Evolutionary conservation across 1,140 invertebrate species (phyloP).

Genomic region (Lamellibrachia luymesi): DNA sequence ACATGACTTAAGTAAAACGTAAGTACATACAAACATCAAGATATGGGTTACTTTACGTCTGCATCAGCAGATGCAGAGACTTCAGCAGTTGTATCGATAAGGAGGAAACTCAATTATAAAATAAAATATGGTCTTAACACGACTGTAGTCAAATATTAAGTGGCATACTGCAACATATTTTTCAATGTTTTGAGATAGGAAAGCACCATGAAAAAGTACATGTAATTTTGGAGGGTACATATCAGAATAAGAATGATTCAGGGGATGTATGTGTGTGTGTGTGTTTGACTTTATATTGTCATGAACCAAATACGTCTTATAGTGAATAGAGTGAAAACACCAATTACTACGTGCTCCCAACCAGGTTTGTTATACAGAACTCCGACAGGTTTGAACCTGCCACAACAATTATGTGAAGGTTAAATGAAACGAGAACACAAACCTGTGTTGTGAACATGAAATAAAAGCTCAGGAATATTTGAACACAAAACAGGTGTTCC

Average conservation of each 20-base stretch:
- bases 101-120: not conserved
- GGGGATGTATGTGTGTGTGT: not conserved
- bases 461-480: not conserved
- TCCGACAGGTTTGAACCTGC: not conserved
- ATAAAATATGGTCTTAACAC: too few species aligned
- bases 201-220: not conserved
- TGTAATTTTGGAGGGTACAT: not conserved
- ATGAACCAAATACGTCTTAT: not conserved
- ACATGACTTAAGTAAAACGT: too few species aligned
- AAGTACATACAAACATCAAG: not conserved
- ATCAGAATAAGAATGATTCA: not conserved
- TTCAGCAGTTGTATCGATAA: not conserved
- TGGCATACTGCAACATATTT: not conserved
- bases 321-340: not conserved
- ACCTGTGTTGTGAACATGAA: not conserved
- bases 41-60: not conserved
- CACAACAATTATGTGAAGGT: not conserved
- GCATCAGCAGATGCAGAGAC: not conserved
- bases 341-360: not conserved
- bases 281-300: not conserved
- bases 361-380: not conserved
- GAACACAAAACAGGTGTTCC: too few species aligned
- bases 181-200: not conserved
- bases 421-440: too few species aligned
- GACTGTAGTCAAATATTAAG: not conserved